These are phyloP conservation scores for Itoplectis maculator DNA, from an alignment of 2,888 invertebrate species.

Conservation along the genomic window DNA sequence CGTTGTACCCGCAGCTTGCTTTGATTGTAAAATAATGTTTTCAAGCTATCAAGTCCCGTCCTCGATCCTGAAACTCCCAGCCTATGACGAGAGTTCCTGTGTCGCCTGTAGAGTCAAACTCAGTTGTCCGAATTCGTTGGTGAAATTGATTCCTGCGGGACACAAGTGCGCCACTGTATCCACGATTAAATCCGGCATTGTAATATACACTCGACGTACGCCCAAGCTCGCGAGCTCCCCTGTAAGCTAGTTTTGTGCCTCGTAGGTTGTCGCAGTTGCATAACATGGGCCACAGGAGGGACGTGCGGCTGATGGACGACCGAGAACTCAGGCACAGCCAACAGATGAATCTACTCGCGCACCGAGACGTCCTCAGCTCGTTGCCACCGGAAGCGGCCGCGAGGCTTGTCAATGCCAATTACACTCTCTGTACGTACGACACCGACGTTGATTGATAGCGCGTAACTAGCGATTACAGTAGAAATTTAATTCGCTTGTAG, in stretches of 20 bases:
- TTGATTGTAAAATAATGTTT: neutral
- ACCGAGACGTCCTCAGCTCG: conserved; percentile 89
- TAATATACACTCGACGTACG: conserved; percentile 26
- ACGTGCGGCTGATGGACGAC: conserved; percentile 91
- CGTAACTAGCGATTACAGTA: neutral
- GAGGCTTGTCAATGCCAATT: conserved; percentile 90
- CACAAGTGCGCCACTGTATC: conserved; percentile 48
- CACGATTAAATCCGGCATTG: neutral
- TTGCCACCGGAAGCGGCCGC: conserved; percentile 91
- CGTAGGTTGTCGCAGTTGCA: conserved; percentile 90
- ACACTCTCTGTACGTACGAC: conserved; percentile 90
- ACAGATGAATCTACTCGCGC: conserved; percentile 90
- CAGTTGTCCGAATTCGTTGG: conserved; percentile 1
- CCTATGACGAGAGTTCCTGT: conserved; percentile 20
- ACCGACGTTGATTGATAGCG: conserved; percentile 18
- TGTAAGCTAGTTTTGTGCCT: conserved; percentile 72
- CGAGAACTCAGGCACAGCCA: conserved; percentile 90
- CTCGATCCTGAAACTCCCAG: conserved; percentile 1
- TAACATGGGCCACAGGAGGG: conserved; percentile 90
- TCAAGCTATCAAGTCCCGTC: conserved; percentile 37
- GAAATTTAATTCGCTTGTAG: neutral
- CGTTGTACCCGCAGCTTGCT: no score
- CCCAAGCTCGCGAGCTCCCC: conserved; percentile 32
- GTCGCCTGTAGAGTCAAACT: conserved; percentile 19
- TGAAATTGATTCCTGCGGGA: conserved; percentile 35